Evolutionary conservation across 1,140 invertebrate genomes (phyloP).

Genomic region (Drosophila nigromelanica): DNA sequence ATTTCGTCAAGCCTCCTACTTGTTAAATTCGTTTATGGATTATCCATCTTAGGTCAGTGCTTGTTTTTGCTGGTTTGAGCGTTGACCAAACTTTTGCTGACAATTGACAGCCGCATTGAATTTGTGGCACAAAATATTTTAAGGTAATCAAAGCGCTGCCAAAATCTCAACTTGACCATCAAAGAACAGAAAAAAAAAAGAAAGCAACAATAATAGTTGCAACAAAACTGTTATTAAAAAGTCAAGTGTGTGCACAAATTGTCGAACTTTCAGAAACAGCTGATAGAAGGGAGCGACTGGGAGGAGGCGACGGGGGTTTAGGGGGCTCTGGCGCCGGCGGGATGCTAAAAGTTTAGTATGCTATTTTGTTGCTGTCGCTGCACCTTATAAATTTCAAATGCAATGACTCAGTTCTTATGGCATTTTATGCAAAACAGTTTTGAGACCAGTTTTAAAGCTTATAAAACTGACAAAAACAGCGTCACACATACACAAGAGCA

Average conservation of each 20-base stretch:
- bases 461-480: conserved; percentile 72
- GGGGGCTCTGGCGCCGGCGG: not conserved
- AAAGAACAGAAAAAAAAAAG: not conserved
- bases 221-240: conserved; percentile 45
- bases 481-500: conserved; percentile 29
- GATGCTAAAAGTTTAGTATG: conserved; percentile 14
- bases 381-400: conserved; percentile 55
- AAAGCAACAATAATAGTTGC: conserved; percentile 12
- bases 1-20: not conserved
- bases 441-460: conserved; percentile 55
- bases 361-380: conserved; percentile 20
- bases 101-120: conserved; percentile 38
- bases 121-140: conserved; percentile 15
- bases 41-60: conserved; percentile 9
- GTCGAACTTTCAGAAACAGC: conserved; percentile 22
- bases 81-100: conserved; percentile 39
- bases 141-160: conserved; percentile 7
- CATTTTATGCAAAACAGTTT: conserved; percentile 44
- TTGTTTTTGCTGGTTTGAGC: not conserved
- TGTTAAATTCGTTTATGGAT: not conserved
- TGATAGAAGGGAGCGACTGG: not conserved
- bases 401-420: conserved; percentile 41
- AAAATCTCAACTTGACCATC: conserved; percentile 11
- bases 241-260: conserved; percentile 37
- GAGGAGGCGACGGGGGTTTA: not conserved